Evolutionary conservation across 2,888 invertebrate species (phyloP), one percentile per base, ranked within the genome.

Genomic region (Nephrotoma guestfalica): DNA sequence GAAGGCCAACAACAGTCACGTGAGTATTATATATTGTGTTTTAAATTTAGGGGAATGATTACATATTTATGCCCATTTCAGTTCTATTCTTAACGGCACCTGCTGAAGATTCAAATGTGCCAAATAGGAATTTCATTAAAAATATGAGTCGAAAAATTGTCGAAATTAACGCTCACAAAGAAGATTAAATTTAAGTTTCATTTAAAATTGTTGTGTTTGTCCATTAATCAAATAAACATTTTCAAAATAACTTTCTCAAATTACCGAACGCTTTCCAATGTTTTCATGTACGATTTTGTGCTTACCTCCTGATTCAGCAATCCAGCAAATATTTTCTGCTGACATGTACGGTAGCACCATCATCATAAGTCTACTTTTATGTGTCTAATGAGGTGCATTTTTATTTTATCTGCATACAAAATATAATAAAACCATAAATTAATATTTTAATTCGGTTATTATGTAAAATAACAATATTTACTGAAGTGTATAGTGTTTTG

Each of bases 101-200:
- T 15, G 4, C 83, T 15, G 87, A 86, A 85, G 88, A 88, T 87
- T 87, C 87, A 30, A 86, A 45, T 86, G 87, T 88, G 7, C 87
- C 90, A 1, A 91, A 89, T 88, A 90, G 91, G 41, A 90, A 90
- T 41, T 89, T 90, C 87, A 90, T 91, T 13, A 91, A 91, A 89
- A 88, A 89, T 5, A 89, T 89, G 43, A 91, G 91, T 88, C 89
- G 89, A 45, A 91, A 90, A 88, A 88, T 90, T 40, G 89, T 91
- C 30, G 91, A 91, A 86, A 90, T 90, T 85, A 88, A 89, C n/a
- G 89, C 89, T 11, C 91, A 91, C 86, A 89, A 89, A 86, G 90
- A 90, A 2, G 90, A 91, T 86, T 90, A 88, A 13, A 85, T 30
- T 30, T 30, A 30, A 30, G 3, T n/a, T 47, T 1, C 30, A 30